phyloP scores from a whole-genome alignment of 2,113 vertebrate species.

The Dendrocopos noguchii region DNA sequence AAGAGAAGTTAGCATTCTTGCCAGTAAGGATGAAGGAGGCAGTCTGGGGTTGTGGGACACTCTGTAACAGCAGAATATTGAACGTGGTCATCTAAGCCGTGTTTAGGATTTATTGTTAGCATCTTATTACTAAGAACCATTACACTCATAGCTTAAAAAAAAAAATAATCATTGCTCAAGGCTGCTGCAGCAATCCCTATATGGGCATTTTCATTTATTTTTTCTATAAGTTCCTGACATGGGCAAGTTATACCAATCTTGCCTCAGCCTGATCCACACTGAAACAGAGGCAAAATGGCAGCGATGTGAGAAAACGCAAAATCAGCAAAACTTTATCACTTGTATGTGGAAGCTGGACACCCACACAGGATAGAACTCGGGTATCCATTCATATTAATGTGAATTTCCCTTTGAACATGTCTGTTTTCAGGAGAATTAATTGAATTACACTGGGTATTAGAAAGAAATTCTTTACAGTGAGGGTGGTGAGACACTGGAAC shows the following conservation, averaged over 20 bases:
- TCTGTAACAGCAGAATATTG: background rate
- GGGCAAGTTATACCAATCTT: background rate
- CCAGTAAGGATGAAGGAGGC: background rate
- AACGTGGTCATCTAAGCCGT: background rate
- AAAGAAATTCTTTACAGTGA: no score
- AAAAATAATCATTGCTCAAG: background rate
- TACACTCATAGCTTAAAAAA: background rate
- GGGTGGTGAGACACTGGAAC: no score
- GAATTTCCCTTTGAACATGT: background rate
- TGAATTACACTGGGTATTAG: background rate
- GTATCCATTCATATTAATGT: background rate
- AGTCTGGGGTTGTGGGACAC: background rate
- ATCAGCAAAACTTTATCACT: background rate
- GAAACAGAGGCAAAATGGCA: background rate
- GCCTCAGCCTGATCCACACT: background rate
- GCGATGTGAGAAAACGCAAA: background rate
- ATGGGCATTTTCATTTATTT: background rate
- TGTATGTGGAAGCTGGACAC: background rate
- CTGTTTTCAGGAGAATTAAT: background rate
- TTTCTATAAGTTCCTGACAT: background rate
- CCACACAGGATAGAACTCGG: background rate
- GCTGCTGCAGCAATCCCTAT: background rate
- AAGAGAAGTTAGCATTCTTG: background rate
- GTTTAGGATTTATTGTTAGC: background rate
- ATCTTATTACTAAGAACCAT: background rate